Base-by-base conservation (phyloP, 2,113 vertebrate genomes). In the Albula goreensis region DNA sequence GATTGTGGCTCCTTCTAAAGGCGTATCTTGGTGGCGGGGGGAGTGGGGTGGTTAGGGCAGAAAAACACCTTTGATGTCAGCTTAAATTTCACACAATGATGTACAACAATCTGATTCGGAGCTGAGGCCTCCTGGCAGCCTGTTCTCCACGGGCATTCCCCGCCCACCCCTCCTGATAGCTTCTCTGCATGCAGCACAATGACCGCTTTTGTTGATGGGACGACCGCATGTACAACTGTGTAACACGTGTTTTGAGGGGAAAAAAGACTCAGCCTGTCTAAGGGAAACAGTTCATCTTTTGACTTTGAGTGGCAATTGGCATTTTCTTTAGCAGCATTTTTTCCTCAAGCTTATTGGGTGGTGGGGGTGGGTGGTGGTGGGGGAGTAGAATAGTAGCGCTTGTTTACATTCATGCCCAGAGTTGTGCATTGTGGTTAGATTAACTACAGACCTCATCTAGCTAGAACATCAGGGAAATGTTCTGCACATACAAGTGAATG, bases 11-110 rank as follows among this genome's bases (percentile, higher is more conserved):
- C 80, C 81, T 25, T 80, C 81, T 31, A 49, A 83, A 85, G 50
- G 78, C 6, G 50, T 48, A 50, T 85, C 83, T 70, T 9, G 31
- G 83, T 80, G 82, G 80, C 50, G 22, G 57, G 57, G 57, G 22
- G 4, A n/a, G 19, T 13, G 70, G 22, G 22, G n/a, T 19, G 56
- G 52, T 41, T 31, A 41, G 63, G 17, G 78, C 31, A 82, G 66
- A 78, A 87, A 85, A 89, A 85, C 82, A 86, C 85, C 85, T 89
- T 91, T 90, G 86, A 91, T 91, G 89, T 89, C 83, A 85, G 87
- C 86, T 90, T 87, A 89, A 85, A 89, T 90, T 90, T 90, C 90
- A 89, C 88, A 90, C 87, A 89, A 86, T 87, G 86, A 85, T 80
- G 83, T 79, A 81, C 60, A 84, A 83, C 56, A 60, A 83, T 89